These are phyloP conservation scores for Microplitis mediator DNA, from an alignment of 1,140 invertebrate genomes.

Conservation along the genomic window DNA sequence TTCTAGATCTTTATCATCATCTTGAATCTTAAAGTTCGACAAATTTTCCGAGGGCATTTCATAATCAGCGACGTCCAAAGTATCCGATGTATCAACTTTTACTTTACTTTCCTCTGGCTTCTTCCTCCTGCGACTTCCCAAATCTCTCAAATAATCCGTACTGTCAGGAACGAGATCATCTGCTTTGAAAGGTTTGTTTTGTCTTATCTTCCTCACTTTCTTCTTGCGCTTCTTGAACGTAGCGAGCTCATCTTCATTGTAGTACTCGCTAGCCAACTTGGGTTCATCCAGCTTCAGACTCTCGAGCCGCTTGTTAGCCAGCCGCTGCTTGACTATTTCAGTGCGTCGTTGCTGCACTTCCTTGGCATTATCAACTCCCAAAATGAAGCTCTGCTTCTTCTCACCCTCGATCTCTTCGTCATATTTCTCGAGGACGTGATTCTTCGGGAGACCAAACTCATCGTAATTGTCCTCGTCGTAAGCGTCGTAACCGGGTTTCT, in stretches of 20 bases:
- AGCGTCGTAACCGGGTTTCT: conserved; percentile 80
- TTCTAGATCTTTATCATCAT: conserved; percentile 79
- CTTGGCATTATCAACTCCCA: conserved; percentile 69
- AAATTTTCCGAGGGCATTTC: conserved; percentile 66
- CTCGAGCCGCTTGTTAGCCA: conserved; percentile 76
- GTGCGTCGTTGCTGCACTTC: conserved; percentile 60
- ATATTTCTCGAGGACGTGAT: conserved; percentile 84
- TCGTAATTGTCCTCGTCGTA: conserved; percentile 90
- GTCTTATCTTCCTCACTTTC: conserved; percentile 67
- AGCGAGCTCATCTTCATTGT: conserved; percentile 79
- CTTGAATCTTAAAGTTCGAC: conserved; percentile 69
- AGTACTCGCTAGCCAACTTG: conserved; percentile 86
- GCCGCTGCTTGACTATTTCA: conserved; percentile 64
- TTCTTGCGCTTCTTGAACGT: conserved; percentile 95
- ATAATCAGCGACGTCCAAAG: conserved; percentile 18
- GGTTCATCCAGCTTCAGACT: conserved; percentile 71
- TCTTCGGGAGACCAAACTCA: conserved; percentile 77
- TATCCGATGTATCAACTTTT: conserved; percentile 48
- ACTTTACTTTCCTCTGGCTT: conserved; percentile 44
- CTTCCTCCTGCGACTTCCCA: conserved; percentile 62
- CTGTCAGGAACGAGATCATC: conserved; percentile 64
- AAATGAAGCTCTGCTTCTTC: conserved; percentile 78
- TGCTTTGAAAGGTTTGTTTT: conserved; percentile 63
- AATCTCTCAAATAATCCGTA: conserved; percentile 62
- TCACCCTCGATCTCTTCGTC: conserved; percentile 92